A percentile compares a stretch with the other conserved stretches of the same genome.
Conservation (phyloP, 1,140 invertebrate species). For the Drosophila burlai region DNA sequence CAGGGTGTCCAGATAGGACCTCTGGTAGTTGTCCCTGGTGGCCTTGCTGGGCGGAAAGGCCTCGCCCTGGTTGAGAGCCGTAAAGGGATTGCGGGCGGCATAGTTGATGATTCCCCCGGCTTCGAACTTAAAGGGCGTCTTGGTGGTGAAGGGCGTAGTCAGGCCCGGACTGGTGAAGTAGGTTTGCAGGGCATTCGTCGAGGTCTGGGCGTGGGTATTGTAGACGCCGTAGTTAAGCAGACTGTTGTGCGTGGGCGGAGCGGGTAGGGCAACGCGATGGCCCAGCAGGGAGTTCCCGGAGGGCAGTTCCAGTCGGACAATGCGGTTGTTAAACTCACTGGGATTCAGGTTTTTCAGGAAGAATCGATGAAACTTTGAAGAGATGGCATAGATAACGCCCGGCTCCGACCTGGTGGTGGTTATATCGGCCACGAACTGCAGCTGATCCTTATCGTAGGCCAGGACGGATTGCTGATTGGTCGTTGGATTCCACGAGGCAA, state of each 20-base stretch:
- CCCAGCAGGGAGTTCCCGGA: constrained; percentile 29
- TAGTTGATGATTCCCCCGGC: constrained; percentile 65
- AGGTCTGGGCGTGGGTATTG: constrained; percentile 41
- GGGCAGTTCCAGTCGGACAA: constrained; percentile 86
- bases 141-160: constrained; percentile 60
- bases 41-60: constrained; percentile 76
- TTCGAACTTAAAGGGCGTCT: constrained; percentile 73
- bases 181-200: constrained; percentile 54
- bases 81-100: constrained; percentile 70
- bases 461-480: constrained; percentile 89
- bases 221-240: constrained; percentile 53
- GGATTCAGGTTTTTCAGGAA: constrained; percentile 88
- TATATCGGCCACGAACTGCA: constrained; percentile 92
- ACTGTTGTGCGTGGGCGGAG: constrained; percentile 58
- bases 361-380: constrained; percentile 91
- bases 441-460: constrained; percentile 88
- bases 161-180: constrained; percentile 70
- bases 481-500: constrained; percentile 91
- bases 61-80: constrained; percentile 79
- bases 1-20: constrained; percentile 74
- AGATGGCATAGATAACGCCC: constrained; percentile 89
- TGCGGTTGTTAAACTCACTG: constrained; percentile 88
- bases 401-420: constrained; percentile 88
- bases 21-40: constrained; percentile 59
- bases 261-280: constrained; percentile 32